Evolutionary conservation across 2,113 vertebrate species (phyloP), one percentile per base, ranked within the genome.

Genomic region (Phalacrocorax pelagicus): DNA sequence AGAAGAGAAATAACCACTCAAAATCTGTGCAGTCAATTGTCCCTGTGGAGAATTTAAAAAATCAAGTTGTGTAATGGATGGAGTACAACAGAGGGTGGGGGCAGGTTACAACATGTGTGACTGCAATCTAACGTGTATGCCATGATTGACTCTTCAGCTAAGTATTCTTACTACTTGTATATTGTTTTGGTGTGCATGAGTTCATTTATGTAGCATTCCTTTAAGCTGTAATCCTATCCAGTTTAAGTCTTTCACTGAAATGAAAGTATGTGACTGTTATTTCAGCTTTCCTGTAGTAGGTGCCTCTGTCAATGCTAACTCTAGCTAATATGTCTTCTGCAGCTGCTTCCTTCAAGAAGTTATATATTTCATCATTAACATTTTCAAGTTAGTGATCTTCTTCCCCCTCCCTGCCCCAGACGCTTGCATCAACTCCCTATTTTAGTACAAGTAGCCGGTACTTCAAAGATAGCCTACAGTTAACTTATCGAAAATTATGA

Each of bases 171-270:
- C 29, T 72, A 13, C 15, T 70, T 34, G 6, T 69, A 16, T 77
- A 15, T 3, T 88, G 49, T 66, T 88, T 57, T 86, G 34, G 20
- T 59, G 16, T 70, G 52, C 36, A 19, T 23, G 54, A 46, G 30
- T 88, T 86, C 17, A 19, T 77, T 81, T 82, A 20, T 17, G 8
- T 94, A 42, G 32, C 9, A 11, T 93, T 75, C 14, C 42, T 88
- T 88, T 82, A 79, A 92, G 57, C 15, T 59, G 20, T 67, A 38
- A 3, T 75, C 38, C 61, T 89, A 5, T 29, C 32, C 30, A 18
- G n/a, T 81, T 94, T 78, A 87, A 42, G 16, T 71, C 44, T 94
- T 62, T 36, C 21, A 49, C 34, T 80, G 51, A 80, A 89, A 54
- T 65, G 15, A 7, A 85, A 79, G 17, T 29, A 15, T 74, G 12